Evolutionary conservation across 1,140 invertebrate species (phyloP), one percentile per base, ranked within the genome.

Genomic region (Drosophila parabipectinata): DNA sequence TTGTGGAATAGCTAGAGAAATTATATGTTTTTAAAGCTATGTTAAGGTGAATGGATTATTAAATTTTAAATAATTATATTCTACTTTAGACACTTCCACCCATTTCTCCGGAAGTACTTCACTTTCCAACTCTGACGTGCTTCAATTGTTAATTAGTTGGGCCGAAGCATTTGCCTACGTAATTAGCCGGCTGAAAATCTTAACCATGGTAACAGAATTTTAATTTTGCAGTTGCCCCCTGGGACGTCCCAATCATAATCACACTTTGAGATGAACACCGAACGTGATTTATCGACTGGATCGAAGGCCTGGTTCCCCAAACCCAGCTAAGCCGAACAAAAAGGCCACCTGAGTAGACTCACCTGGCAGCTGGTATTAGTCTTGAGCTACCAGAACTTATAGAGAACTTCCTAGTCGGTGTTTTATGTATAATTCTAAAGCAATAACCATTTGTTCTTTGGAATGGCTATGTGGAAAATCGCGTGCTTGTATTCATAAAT

Each of bases 251-350:
- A 24, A 55, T 55, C 61, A 6, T 24, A 54, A 66, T 66, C 39
- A 28, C 24, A 24, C 9, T 14, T 45, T 32, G 51, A 63, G 66
- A 66, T 67, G 66, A 68, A 41, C 32, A 9, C 24, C 12, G 66
- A 32, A 69, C 67, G 67, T 69, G 67, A 41, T 69, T 69, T 69
- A 69, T 69, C 67, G 63, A 69, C 67, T 69, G 52, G 63, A 69
- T 69, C 63, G 66, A 24, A n/a, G 6, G 39, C 12, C 39, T 34
- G 18, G n/a, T 30, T 34, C 34, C 57, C 12, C 21, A 67, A 53
- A 21, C 18, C 18, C 34, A 64, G 12, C 21, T 24, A 26, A 34
- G 18, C 34, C 39, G 51, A 64, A n/a, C 48, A 30, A 21, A 28
- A 12, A 18, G n/a, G n/a, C 24, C 30, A 7, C 14, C 48, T 15